A percentile compares a stretch with the other conserved stretches of the same genome.
Conservation (phyloP, 2,888 invertebrate species). For the Isotomurus palustris region DNA sequence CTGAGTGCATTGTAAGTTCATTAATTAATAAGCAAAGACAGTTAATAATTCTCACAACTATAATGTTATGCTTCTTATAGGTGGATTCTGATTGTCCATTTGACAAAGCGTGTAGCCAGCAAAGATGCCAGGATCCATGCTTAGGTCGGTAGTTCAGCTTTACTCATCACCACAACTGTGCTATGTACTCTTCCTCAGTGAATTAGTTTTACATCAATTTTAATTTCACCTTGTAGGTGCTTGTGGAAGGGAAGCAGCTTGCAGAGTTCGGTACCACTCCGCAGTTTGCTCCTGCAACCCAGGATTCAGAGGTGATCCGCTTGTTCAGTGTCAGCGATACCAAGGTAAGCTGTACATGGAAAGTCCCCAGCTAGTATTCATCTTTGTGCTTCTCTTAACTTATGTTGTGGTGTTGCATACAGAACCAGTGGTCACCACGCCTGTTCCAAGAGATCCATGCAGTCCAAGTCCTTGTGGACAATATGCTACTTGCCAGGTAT, state of each 20-base stretch:
- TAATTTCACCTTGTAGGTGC: not conserved
- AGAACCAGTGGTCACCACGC: too few species aligned
- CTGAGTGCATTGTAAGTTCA: constrained; percentile 70
- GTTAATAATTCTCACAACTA: not conserved
- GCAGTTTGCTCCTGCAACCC: constrained; percentile 58
- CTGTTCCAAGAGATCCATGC: constrained; percentile 52
- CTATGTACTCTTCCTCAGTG: too few species aligned
- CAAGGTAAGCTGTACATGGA: too few species aligned
- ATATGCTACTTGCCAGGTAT: too few species aligned
- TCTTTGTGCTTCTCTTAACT: too few species aligned
- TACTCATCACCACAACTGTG: not conserved
- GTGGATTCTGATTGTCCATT: constrained; percentile 72
- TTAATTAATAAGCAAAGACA: constrained; percentile 51
- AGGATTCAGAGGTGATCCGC: constrained; percentile 26
- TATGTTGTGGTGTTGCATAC: too few species aligned
- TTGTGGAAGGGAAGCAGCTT: constrained; percentile 47
- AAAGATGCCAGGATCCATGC: constrained; percentile 77
- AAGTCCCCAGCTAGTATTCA: too few species aligned
- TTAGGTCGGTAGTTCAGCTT: constrained; percentile 49
- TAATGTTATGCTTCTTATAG: constrained; percentile 4
- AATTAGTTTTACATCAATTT: too few species aligned
- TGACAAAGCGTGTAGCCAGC: constrained; percentile 72
- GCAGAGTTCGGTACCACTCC: constrained; percentile 61
- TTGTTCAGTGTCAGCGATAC: constrained; percentile 17
- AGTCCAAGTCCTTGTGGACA: constrained; percentile 68